Percentiles rank a stretch among this genome's conserved stretches.
phyloP scores from a whole-genome alignment of 2,113 vertebrate species.

The Ophiodon elongatus region DNA sequence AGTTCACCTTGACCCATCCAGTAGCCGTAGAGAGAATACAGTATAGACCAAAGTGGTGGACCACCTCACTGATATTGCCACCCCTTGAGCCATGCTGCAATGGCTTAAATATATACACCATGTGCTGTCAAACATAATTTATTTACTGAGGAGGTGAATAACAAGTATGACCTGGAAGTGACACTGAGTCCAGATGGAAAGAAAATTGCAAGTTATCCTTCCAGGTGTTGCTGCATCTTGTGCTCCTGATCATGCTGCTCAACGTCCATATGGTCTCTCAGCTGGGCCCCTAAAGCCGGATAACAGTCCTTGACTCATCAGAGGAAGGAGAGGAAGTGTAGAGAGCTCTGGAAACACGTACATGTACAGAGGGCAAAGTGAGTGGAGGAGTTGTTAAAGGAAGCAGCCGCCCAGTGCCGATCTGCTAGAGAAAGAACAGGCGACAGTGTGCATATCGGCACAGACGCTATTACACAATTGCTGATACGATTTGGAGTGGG shows the following conservation, averaged over 20 bases:
- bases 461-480: background rate
- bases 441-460: background rate
- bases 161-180: conserved; percentile 4
- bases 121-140: background rate
- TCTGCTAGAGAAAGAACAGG: background rate
- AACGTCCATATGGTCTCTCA: conserved; percentile 66
- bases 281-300: conserved; percentile 61
- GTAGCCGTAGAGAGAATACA: background rate
- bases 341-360: background rate
- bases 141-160: conserved; percentile 6
- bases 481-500: background rate
- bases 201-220: conserved; percentile 54
- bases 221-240: conserved; percentile 64
- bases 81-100: background rate
- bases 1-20: background rate
- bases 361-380: background rate
- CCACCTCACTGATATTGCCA: background rate
- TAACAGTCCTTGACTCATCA: conserved; percentile 42
- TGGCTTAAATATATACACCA: background rate
- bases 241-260: conserved; percentile 49
- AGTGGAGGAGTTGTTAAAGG: background rate
- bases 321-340: conserved; percentile 8
- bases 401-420: background rate
- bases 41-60: background rate
- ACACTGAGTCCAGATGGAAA: conserved; percentile 59